Evolutionary conservation across 2,888 invertebrate genomes (phyloP).

Genomic region (Sphaeridia pumilis): DNA sequence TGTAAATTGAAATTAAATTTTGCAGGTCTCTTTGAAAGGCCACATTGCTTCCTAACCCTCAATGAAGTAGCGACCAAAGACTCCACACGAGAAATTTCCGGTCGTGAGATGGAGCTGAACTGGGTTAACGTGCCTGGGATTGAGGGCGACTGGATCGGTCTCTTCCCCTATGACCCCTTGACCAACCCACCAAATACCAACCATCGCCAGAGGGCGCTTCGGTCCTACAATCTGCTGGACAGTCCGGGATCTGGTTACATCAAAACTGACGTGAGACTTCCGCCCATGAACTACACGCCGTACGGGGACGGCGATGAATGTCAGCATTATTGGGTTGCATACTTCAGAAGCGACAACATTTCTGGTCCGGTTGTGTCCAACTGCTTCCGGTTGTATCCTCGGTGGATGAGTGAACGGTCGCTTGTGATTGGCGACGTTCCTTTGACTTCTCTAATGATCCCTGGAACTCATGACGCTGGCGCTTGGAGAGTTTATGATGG

Average conservation of each 20-base stretch:
- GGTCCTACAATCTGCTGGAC: too few species aligned
- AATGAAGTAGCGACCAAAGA: slow-evolving; percentile 13
- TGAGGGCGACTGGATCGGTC: slow-evolving; percentile 36
- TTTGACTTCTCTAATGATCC: slow-evolving; percentile 51
- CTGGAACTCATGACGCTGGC: slow-evolving; percentile 57
- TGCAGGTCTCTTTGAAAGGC: slow-evolving; percentile 21
- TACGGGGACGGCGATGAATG: slow-evolving; percentile 28
- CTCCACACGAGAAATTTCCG: not conserved
- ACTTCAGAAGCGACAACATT: slow-evolving; percentile 36
- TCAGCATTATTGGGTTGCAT: slow-evolving; percentile 38
- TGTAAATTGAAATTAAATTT: too few species aligned
- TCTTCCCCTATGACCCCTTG: slow-evolving; percentile 37
- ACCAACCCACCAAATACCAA: slow-evolving; percentile 12
- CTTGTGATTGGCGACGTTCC: slow-evolving; percentile 46
- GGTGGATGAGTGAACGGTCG: slow-evolving; percentile 63
- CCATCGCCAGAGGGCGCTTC: slow-evolving; percentile 4
- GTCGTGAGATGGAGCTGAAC: slow-evolving; percentile 24
- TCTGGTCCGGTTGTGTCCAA: slow-evolving; percentile 39
- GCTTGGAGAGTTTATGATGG: slow-evolving; percentile 46
- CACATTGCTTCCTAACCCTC: slow-evolving; percentile 23
- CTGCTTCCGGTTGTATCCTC: slow-evolving; percentile 67
- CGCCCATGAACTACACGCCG: slow-evolving; percentile 13
- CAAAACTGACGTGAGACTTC: slow-evolving; percentile 18
- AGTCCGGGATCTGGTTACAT: slow-evolving; percentile 12
- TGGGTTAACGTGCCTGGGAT: slow-evolving; percentile 22